Base-by-base conservation (phyloP, 2,113 vertebrate genomes). In the Corythornis cristatus region DNA sequence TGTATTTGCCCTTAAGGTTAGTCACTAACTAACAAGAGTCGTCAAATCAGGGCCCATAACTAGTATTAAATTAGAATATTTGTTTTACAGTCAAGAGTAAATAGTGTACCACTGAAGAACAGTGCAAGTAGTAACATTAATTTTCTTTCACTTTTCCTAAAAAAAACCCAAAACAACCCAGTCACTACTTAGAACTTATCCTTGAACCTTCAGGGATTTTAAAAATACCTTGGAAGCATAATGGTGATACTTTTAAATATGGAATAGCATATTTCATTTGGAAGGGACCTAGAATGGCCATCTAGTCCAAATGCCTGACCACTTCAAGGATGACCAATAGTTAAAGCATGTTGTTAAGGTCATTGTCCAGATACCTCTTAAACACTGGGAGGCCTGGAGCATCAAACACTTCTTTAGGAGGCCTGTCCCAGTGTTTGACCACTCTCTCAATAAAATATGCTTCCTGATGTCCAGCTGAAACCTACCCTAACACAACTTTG, bases 331-430 rank as follows among this genome's bases (percentile, higher is more conserved):
- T 48, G 7, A 70, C 7, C 17, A 29, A 64, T 29, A 64, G 35
- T 42, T 64, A 54, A 43, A 62, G 23, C 14, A 7, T 10, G 5
- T 54, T 35, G 3, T 11, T 31, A 29, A 29, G 28, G 18, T 2
- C 21, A 11, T 3, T 50, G 20, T 12, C 23, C 29, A 48, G 29
- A 31, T 17, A 9, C 11, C 15, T n/a, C 8, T 72, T 13, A 12
- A 58, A 2, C 37, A 71, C n/a, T 43, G 57, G 10, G 15, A 31
- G 21, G 6, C 3, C 13, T 8, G 23, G 23, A 14, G 40, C 35
- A 46, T 9, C 0, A 0, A 35, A 5, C 5, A 16, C 3, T 3
- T 19, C 16, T 64, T 10, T 21, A 46, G 19, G 19, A 56, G 72
- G 9, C 3, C 23, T 25, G 1, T 26, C 64, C 9, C 31, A 26